Evolutionary conservation across 2,888 invertebrate species (phyloP), one percentile per base, ranked within the genome.

Genomic region (Nymphalis polychloros): DNA sequence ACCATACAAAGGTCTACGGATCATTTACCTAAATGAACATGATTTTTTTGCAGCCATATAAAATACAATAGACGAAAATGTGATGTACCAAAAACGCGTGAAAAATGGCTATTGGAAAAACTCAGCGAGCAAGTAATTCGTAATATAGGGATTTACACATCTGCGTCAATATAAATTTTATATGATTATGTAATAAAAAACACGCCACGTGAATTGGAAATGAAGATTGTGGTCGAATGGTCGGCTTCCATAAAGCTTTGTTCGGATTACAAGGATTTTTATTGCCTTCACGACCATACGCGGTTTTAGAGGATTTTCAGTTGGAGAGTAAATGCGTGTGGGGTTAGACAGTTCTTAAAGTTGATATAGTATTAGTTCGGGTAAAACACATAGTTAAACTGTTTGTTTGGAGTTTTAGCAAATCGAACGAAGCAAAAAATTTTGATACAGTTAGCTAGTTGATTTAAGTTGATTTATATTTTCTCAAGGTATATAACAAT

Each of bases 231-330:
- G 46, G 68, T 35, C 59, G 60, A 63, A 64, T 64, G 63, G 59
- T 62, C 57, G 59, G 19, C 70, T 75, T 76, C 78, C 78, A 80
- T 84, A 82, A 82, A 81, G 82, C 83, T 84, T 83, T 82, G 79
- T 79, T 80, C 78, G 81, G 83, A 83, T 84, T 83, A 83, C 78
- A 74, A 65, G 78, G 78, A 76, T 80, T 84, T 84, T 81, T 83
- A 83, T 82, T 81, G 79, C 79, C 77, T 75, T 78, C 64, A 72
- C 60, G 50, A 61, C 66, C 73, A 64, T 72, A 69, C 64, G 65
- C 67, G 72, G 72, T 73, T 68, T 75, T 69, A 65, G 68, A 73
- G 77, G 65, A 75, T 75, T 78, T 72, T 70, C 52, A 59, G 50
- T 53, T 41, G 17, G 23, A 17, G 53, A 55, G 31, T 41, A 35